Evolutionary conservation across 2,797 vertebrate species (phyloP), one percentile per base, ranked within the genome.

Genomic region (Pogonophryne albipinna): DNA sequence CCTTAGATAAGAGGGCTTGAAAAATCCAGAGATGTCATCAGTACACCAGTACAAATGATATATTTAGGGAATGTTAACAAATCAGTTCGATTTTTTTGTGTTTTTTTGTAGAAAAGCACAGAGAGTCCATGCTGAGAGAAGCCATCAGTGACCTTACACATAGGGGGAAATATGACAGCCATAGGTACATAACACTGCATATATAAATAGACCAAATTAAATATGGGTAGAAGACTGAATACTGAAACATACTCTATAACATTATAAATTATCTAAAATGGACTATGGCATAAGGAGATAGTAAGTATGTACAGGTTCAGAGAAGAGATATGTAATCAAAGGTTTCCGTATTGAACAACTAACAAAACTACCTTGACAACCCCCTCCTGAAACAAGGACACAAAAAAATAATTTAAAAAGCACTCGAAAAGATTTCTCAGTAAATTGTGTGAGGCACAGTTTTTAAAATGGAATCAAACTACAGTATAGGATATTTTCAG

Each of bases 141-240:
- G 81, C 87, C 83, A 85, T 89, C 88, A 79, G 74, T 90, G 87
- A 90, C 89, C 83, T 93, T 91, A 90, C 78, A 90, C 80, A 89
- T 46, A 23, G 38, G 14, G 76, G 85, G 73, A 59, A 75, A 71
- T 52, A 74, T 67, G 80, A 83, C 82, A 83, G 77, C 83, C 84
- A 89, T 67, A 78, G 92, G 85, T 94, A 94, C 91, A 96, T 96
- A 97, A 98, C 97, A 98, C 97, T 97, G 91, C 86, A 95, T 94
- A 95, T 94, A 96, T 96, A 96, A 96, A 96, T 95, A 96, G 95
- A 95, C 95, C 94, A 95, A 97, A 98, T 99, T 98, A 98, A 98
- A 99, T 98, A 98, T 96, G 94, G 95, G 95, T 85, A 90, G 79
- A 94, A 96, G 94, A 94, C 92, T 94, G 95, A 98, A 98, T 97